Conservation (phyloP, 2,113 vertebrate genomes). For the Martes martes region DNA sequence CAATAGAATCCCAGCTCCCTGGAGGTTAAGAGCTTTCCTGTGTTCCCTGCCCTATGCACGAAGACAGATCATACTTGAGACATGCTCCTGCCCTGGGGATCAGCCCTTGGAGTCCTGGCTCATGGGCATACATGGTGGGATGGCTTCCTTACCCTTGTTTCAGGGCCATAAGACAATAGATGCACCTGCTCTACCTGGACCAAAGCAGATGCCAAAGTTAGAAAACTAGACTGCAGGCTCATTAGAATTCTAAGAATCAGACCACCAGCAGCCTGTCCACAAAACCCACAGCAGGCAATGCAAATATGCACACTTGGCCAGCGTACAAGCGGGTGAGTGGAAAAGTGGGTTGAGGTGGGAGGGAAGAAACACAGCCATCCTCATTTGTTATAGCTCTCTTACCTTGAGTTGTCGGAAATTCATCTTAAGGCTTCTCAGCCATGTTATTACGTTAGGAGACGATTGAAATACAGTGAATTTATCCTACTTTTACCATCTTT, state of each 20-base stretch:
- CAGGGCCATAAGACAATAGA: background rate
- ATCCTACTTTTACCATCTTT: background rate
- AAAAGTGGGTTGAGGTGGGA: fast-evolving
- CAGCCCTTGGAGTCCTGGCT: background rate
- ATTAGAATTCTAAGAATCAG: background rate
- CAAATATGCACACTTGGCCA: background rate
- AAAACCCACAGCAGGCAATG: background rate
- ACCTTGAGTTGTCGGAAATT: background rate
- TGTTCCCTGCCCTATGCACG: background rate
- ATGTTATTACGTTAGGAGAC: background rate
- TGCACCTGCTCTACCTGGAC: background rate
- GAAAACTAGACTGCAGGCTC: background rate
- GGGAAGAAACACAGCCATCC: background rate
- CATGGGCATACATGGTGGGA: background rate
- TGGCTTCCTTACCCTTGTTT: background rate
- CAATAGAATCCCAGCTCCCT: background rate
- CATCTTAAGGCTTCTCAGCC: background rate
- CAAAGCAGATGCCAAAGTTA: background rate
- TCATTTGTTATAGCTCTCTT: background rate
- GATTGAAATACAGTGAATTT: background rate
- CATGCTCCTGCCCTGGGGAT: fast-evolving
- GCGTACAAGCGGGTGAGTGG: background rate
- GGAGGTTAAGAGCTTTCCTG: background rate
- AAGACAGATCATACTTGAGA: background rate
- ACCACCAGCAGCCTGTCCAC: background rate